Percentiles rank a stretch among this genome's conserved stretches.
phyloP scores from a whole-genome alignment of 2,113 vertebrate species.

The Hippolais icterina region DNA sequence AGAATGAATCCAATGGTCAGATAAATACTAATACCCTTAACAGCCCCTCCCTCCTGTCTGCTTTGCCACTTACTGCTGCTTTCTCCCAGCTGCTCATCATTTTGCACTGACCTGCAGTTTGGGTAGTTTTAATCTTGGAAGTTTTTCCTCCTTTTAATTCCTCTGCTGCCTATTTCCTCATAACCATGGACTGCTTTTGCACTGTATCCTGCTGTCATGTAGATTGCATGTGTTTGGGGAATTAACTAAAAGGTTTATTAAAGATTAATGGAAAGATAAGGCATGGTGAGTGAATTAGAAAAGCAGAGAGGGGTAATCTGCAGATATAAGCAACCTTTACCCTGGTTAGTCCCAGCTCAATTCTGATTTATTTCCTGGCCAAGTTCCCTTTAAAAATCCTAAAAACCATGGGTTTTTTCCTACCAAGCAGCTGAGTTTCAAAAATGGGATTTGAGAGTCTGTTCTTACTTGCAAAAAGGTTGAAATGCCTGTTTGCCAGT shows the following conservation, averaged over 20 bases:
- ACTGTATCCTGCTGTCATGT: conserved; percentile 60
- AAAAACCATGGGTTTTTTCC: background rate
- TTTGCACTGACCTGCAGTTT: background rate
- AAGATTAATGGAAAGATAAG: conserved; percentile 70
- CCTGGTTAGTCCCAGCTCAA: conserved; percentile 30
- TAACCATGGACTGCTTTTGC: conserved; percentile 4
- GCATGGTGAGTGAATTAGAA: conserved; percentile 55
- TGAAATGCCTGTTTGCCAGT: background rate
- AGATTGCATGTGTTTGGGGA: conserved; percentile 46
- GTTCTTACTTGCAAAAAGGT: background rate
- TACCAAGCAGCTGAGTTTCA: background rate
- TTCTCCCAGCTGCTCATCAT: background rate
- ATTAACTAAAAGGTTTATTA: conserved; percentile 66
- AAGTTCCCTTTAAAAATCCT: background rate
- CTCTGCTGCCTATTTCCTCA: background rate
- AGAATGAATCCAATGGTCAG: background rate
- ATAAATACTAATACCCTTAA: background rate
- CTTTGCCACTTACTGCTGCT: background rate
- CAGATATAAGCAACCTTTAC: conserved; percentile 47
- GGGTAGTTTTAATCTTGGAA: conserved; percentile 26
- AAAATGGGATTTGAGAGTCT: background rate
- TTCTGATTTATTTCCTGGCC: conserved; percentile 19
- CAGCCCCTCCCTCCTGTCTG: background rate
- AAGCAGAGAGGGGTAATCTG: conserved; percentile 65
- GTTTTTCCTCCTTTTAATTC: conserved; percentile 47